Evolutionary conservation across 2,888 invertebrate species (phyloP).

Genomic region (Physocephala rufipes): DNA sequence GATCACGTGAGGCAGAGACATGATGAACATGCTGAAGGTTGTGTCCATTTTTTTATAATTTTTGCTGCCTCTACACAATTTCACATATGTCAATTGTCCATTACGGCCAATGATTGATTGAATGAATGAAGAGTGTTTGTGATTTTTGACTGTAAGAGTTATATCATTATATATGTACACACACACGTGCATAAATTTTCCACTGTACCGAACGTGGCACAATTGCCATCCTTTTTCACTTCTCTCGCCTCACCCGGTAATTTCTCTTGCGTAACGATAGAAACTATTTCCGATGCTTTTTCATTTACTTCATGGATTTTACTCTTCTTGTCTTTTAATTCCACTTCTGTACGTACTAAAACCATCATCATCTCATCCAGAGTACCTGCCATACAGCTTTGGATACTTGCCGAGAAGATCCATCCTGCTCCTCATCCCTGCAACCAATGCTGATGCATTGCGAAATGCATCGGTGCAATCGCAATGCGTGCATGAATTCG

Average conservation of each 20-base stretch:
- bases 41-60: background rate
- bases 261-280: no score
- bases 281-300: background rate
- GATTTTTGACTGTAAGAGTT: background rate
- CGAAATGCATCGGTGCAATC: slow-evolving; percentile 78
- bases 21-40: background rate
- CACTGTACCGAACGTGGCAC: background rate
- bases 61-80: background rate
- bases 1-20: background rate
- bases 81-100: background rate
- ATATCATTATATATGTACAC: background rate
- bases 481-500: slow-evolving; percentile 88
- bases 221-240: background rate
- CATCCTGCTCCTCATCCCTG: slow-evolving; percentile 79
- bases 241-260: background rate
- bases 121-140: background rate
- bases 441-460: slow-evolving; percentile 88
- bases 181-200: background rate
- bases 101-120: slow-evolving; percentile 12
- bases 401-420: slow-evolving; percentile 83
- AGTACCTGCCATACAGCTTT: slow-evolving; percentile 89
- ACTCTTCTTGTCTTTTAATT: background rate
- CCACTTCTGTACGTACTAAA: no score
- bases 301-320: background rate
- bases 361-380: slow-evolving; percentile 62